Percentiles rank a stretch among this genome's conserved stretches.
Conservation (phyloP, 2,888 invertebrate species). For the Gonocerus acuteangulatus region DNA sequence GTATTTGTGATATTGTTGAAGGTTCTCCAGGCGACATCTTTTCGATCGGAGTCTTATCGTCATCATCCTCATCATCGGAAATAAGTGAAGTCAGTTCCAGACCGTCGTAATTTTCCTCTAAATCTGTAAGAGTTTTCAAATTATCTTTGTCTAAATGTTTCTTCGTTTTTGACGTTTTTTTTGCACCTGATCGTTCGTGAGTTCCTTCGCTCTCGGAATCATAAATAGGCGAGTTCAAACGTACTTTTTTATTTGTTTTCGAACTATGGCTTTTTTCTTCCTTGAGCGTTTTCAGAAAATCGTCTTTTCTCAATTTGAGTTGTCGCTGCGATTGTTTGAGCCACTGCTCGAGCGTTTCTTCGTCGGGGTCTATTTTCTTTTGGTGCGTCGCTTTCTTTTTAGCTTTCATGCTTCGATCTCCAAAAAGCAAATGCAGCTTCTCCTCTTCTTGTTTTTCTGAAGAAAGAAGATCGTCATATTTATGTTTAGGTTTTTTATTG, state of each 20-base stretch:
- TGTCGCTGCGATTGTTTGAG: conserved; percentile 32
- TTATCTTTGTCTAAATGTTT: not conserved
- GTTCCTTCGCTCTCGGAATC: not conserved
- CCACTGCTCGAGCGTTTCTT: conserved; percentile 29
- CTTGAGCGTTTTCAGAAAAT: conserved; percentile 35
- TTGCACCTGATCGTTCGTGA: conserved; percentile 30
- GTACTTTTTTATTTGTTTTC: conserved; percentile 2
- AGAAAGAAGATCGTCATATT: not conserved
- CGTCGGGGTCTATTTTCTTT: conserved; percentile 12
- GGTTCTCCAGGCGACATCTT: conserved; percentile 30
- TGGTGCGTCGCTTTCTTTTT: not conserved
- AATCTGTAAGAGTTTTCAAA: not conserved
- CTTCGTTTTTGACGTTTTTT: conserved; percentile 34
- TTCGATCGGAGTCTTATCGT: conserved; percentile 27
- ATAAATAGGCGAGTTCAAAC: conserved; percentile 7
- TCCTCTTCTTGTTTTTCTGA: not conserved
- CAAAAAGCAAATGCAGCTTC: not conserved
- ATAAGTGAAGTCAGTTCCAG: not conserved
- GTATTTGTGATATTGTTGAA: conserved; percentile 36
- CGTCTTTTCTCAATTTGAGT: conserved; percentile 35
- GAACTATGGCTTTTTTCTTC: conserved; percentile 17
- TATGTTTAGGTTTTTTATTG: conserved; percentile 6
- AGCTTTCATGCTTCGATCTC: not conserved
- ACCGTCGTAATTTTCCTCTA: not conserved
- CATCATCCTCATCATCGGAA: conserved; percentile 7